Evolutionary conservation across 2,888 invertebrate genomes (phyloP), one percentile per base, ranked within the genome.

Genomic region (Icerya purchasi): DNA sequence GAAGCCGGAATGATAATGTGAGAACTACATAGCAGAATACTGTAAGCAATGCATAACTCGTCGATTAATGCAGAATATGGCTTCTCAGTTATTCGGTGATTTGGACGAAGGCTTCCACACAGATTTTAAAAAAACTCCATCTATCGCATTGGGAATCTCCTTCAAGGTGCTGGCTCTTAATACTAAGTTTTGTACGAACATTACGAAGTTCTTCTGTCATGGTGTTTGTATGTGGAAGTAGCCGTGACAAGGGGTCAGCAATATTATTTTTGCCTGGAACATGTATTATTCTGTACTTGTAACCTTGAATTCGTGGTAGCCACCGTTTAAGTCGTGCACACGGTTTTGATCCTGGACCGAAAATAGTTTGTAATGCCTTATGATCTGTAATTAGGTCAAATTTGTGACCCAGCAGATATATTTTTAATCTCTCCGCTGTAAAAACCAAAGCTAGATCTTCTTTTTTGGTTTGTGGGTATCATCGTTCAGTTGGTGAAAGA

Each of bases 391-490:
- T 14, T 21, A 51, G 20, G 51, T 51, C 51, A 14, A 51, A 51
- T 5, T 3, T 3, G 5, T 21, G 3, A 5, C 51, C 51, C 3
- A 59, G 22, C 14, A 59, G 20, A 36, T 59, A 54, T 3, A 23
- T 10, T 50, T 59, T 55, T 5, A 57, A 21, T 18, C 51, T 2
- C 19, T 57, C 57, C 3, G 20, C 50, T 2, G 25, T 14, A 20
- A 25, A 57, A 10, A 57, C 49, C n/a, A 56, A 21, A 14, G 56
- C 56, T 14, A 56, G 50, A 2, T 21, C 50, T 50, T 56, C 56
- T 49, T 50, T 57, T 57, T 57, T 51, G 2, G 57, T 50, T 22
- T 57, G 57, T 1, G 22, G 22, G 19, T 57, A 57, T 5, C 57
- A 19, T 5, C 51, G 5, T 20, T 57, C 57, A 1, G 51, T 51